phyloP scores from a whole-genome alignment of 2,113 vertebrate species.

The Myiozetetes cayanensis region DNA sequence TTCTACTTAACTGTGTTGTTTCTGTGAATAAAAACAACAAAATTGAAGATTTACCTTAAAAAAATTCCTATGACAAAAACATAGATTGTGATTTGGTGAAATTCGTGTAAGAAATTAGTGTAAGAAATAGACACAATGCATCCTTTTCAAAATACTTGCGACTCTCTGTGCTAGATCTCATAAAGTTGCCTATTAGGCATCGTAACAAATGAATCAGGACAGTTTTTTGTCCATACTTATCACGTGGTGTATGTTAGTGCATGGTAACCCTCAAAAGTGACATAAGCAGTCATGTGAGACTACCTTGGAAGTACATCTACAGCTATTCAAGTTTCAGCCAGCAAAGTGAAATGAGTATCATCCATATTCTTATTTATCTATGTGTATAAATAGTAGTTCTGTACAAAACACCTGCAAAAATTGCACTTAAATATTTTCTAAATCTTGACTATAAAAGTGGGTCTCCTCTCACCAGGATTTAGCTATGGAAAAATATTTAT shows the following conservation, averaged over 20 bases:
- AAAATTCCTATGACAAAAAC: not conserved
- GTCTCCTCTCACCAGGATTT: not conserved
- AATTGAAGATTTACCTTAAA: not conserved
- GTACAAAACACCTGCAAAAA: not conserved
- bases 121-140: not conserved
- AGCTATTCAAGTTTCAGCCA: not conserved
- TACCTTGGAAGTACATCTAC: not conserved
- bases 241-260: rapidly evolving
- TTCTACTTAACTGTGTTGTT: not conserved
- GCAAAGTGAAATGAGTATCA: not conserved
- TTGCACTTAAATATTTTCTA: not conserved
- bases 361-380: not conserved
- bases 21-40: not conserved
- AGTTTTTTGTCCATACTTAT: not conserved
- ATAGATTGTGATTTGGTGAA: not conserved
- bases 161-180: not conserved
- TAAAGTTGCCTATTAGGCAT: not conserved
- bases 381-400: not conserved
- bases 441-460: not conserved
- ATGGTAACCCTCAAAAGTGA: not conserved
- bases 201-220: not conserved
- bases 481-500: not conserved
- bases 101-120: not conserved
- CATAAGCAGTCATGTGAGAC: not conserved
- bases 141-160: not conserved